phyloP scores from a whole-genome alignment of 2,888 invertebrate species.

The Allolobophora icterica region DNA sequence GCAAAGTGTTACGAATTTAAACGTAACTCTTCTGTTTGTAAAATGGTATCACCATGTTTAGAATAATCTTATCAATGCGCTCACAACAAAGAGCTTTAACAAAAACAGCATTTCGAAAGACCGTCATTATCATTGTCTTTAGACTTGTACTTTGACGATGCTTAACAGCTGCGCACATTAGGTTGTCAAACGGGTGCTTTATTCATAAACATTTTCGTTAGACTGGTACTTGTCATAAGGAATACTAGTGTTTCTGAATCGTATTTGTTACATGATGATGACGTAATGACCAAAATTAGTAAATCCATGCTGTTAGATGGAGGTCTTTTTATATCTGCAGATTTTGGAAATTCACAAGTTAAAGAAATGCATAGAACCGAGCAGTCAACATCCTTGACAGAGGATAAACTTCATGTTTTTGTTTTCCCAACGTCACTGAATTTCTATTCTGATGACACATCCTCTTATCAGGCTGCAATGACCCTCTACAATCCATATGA shows the following conservation, averaged over 20 bases:
- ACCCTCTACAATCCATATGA: conserved; percentile 87
- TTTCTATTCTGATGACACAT: conserved; percentile 78
- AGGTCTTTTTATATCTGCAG: background rate
- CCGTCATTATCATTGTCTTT: background rate
- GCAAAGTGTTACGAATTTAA: background rate
- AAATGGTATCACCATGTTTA: too few relatives aligned
- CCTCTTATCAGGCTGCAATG: conserved; percentile 80
- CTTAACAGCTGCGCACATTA: background rate
- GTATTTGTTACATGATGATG: background rate
- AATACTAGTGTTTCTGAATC: too few relatives aligned
- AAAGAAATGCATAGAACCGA: background rate
- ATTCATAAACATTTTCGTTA: background rate
- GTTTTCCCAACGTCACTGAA: conserved; percentile 79
- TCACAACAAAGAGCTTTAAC: background rate
- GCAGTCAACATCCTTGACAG: conserved; percentile 45
- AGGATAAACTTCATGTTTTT: conserved; percentile 75
- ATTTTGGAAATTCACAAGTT: conserved; percentile 1
- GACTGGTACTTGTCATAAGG: background rate
- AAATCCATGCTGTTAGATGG: background rate
- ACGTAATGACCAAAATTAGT: background rate
- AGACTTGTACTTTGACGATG: background rate
- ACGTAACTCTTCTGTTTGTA: background rate
- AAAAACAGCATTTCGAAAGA: background rate
- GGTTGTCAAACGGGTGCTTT: background rate
- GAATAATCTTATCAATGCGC: too few relatives aligned